A percentile compares a stretch with the other conserved stretches of the same genome.
phyloP scores from a whole-genome alignment of 1,140 invertebrate species.

The Camponotus pennsylvanicus region DNA sequence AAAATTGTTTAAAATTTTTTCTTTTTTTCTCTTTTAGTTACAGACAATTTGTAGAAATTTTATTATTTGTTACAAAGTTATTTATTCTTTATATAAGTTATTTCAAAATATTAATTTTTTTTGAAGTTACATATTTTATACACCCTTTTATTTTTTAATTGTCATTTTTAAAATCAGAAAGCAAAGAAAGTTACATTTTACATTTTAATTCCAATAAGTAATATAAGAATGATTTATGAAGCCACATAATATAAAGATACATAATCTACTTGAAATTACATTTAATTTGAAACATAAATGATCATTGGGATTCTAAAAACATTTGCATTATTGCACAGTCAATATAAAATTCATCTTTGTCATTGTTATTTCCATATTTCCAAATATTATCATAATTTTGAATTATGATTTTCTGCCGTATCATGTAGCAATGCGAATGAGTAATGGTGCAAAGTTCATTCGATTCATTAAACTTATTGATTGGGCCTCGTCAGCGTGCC shows the following conservation, averaged over 20 bases:
- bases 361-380: slow-evolving; percentile 15
- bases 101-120: too few relatives aligned
- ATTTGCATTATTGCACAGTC: background rate
- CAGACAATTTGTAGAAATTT: background rate
- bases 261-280: background rate
- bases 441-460: background rate
- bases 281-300: background rate
- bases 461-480: slow-evolving; percentile 19
- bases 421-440: slow-evolving; percentile 16
- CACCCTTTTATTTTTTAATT: background rate
- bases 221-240: too few relatives aligned
- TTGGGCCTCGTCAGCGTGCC: background rate
- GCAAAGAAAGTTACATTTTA: background rate
- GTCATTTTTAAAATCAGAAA: background rate
- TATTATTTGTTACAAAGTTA: background rate
- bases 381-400: background rate
- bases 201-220: background rate
- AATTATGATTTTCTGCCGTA: background rate
- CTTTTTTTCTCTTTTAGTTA: background rate
- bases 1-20: background rate
- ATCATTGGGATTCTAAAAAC: background rate
- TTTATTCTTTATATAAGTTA: too few relatives aligned
- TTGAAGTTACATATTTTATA: background rate
- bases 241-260: background rate
- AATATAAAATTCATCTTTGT: slow-evolving; percentile 5